These are phyloP conservation scores for Diabrotica virgifera DNA, from an alignment of 1,140 invertebrate genomes.

Conservation along the genomic window DNA sequence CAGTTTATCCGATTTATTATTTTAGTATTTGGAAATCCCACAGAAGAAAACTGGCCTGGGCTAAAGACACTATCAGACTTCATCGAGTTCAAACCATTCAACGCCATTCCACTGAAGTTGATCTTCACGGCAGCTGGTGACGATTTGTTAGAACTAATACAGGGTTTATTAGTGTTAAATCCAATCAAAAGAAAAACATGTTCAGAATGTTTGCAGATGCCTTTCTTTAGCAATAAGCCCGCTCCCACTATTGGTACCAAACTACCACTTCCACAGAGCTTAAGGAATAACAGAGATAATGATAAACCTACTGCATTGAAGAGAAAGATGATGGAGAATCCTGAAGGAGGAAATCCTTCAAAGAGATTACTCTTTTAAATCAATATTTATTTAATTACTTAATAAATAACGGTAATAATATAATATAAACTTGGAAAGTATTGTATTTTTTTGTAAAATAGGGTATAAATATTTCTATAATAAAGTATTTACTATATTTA, in stretches of 20 bases:
- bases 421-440: too few species aligned
- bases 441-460: too few species aligned
- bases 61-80: slow-evolving; percentile 86
- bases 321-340: slow-evolving; percentile 68
- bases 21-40: slow-evolving; percentile 84
- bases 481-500: too few species aligned
- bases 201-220: slow-evolving; percentile 75
- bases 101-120: slow-evolving; percentile 77
- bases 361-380: slow-evolving; percentile 55
- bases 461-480: too few species aligned
- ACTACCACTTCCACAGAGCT: slow-evolving; percentile 72
- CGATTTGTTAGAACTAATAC: slow-evolving; percentile 86
- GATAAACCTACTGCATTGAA: slow-evolving; percentile 69
- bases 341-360: slow-evolving; percentile 64
- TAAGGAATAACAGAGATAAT: slow-evolving; percentile 55
- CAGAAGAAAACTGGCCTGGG: slow-evolving; percentile 88
- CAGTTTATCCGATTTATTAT: not conserved
- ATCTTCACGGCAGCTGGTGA: slow-evolving; percentile 95
- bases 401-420: too few species aligned
- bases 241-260: slow-evolving; percentile 76
- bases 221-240: slow-evolving; percentile 88
- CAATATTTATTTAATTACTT: not conserved
- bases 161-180: slow-evolving; percentile 77
- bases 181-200: slow-evolving; percentile 82
- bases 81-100: slow-evolving; percentile 86